phyloP scores from a whole-genome alignment of 2,113 vertebrate species.

The Charadrius vociferus region DNA sequence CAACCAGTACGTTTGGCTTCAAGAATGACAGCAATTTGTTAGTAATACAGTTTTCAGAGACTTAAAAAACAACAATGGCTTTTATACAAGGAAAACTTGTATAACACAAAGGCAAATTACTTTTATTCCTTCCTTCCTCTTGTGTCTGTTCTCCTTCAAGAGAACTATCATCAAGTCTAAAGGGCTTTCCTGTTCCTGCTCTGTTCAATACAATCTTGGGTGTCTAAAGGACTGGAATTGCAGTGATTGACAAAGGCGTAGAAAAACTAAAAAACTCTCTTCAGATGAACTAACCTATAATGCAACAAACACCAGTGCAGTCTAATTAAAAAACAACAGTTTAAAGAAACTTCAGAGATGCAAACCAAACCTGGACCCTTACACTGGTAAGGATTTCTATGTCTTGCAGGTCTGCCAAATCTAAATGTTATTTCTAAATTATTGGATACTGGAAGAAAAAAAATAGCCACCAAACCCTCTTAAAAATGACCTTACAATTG shows the following conservation, averaged over 20 bases:
- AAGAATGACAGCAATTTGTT: background rate
- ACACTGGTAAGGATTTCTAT: background rate
- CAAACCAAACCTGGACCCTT: background rate
- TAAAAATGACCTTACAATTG: background rate
- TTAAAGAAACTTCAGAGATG: background rate
- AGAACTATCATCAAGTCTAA: background rate
- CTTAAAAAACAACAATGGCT: background rate
- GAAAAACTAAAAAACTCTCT: background rate
- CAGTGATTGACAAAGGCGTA: background rate
- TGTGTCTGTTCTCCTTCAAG: background rate
- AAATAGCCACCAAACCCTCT: background rate
- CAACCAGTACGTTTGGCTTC: background rate
- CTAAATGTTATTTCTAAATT: background rate
- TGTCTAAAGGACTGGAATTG: background rate
- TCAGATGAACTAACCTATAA: background rate
- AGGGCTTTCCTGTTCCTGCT: background rate
- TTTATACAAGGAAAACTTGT: background rate
- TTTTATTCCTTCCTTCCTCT: background rate
- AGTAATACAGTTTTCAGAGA: background rate
- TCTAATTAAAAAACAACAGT: background rate
- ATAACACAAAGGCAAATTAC: background rate
- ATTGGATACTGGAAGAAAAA: background rate
- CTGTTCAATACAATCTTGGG: background rate
- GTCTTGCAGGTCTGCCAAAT: background rate
- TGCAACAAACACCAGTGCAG: background rate